Evolutionary conservation across 2,888 invertebrate genomes (phyloP).

Genomic region (Boloria euphrosyne): DNA sequence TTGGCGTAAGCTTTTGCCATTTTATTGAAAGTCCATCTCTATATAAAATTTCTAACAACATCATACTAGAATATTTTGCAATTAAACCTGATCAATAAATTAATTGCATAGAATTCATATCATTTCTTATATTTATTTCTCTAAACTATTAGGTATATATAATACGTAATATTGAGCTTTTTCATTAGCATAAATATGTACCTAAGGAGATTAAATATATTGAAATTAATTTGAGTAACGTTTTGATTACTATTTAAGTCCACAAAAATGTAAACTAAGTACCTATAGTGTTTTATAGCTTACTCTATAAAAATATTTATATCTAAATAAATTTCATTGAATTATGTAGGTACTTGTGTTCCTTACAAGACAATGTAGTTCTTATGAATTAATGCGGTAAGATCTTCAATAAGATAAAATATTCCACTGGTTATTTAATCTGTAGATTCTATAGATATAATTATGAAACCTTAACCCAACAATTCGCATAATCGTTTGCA

Average conservation of each 20-base stretch:
- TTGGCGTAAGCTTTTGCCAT: constrained; percentile 15
- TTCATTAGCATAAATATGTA: constrained; percentile 9
- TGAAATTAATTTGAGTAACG: not conserved
- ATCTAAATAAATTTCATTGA: no score
- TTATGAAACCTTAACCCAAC: constrained; percentile 29
- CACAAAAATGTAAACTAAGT: no score
- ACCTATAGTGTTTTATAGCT: no score
- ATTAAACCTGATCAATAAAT: no score
- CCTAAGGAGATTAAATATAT: not conserved
- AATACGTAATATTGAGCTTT: constrained; percentile 7
- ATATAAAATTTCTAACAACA: no score
- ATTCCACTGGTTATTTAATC: constrained; percentile 9
- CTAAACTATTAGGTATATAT: no score
- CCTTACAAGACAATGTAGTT: not conserved
- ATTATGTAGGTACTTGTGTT: no score
- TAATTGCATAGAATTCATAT: no score
- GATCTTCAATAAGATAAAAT: not conserved
- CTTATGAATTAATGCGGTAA: not conserved
- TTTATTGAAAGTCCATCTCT: constrained; percentile 14
- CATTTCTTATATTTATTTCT: no score
- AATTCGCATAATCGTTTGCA: constrained; percentile 59
- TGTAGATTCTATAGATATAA: constrained; percentile 33
- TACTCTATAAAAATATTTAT: no score
- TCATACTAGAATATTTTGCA: no score
- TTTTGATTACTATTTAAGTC: no score